phyloP scores from a whole-genome alignment of 1,140 invertebrate species.

The Drosophila chauvacae region DNA sequence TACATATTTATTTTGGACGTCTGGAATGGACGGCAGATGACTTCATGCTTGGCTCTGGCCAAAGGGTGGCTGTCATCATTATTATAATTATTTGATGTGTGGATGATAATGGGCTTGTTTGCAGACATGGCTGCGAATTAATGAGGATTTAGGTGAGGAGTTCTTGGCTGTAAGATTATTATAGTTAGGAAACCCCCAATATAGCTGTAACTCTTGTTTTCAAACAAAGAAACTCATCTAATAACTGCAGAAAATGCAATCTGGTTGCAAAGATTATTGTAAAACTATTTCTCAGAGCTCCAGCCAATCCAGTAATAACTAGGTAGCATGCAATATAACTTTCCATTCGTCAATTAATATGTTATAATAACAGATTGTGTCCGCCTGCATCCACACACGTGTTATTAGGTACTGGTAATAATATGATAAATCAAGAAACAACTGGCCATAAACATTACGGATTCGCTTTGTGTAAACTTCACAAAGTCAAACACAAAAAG shows the following conservation, averaged over 20 bases:
- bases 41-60: constrained; percentile 31
- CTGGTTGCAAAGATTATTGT: constrained; percentile 4
- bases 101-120: constrained; percentile 9
- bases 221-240: not conserved
- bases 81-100: constrained; percentile 35
- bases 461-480: constrained; percentile 14
- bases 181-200: not conserved
- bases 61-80: constrained; percentile 43
- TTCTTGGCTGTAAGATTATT: not conserved
- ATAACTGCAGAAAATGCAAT: constrained; percentile 1
- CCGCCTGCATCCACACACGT: not conserved
- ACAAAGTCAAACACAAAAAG: not conserved
- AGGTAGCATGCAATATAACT: constrained; percentile 12
- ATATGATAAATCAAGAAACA: constrained; percentile 16
- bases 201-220: not conserved
- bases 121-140: constrained; percentile 29
- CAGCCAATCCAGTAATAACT: constrained; percentile 1
- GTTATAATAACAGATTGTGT: constrained; percentile 18
- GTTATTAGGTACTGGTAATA: constrained; percentile 20
- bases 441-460: constrained; percentile 12
- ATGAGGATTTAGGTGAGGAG: constrained; percentile 11
- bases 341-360: constrained; percentile 6
- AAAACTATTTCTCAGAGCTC: not conserved
- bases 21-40: constrained; percentile 24
- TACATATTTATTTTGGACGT: constrained; percentile 4